phyloP scores from a whole-genome alignment of 1,140 invertebrate species.

The Palaemon carinicauda region DNA sequence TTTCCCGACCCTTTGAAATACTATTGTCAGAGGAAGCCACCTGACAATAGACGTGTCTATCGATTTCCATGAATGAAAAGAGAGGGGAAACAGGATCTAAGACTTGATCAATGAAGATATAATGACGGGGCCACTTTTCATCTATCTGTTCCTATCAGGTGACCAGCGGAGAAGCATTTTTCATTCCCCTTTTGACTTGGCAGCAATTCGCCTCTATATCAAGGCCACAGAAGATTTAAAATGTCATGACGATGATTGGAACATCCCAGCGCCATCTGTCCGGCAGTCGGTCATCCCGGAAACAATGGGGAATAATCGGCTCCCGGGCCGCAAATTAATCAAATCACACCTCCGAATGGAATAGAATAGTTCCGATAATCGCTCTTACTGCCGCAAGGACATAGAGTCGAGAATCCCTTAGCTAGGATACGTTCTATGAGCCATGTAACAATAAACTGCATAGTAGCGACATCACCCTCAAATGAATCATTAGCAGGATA shows the following conservation, averaged over 20 bases:
- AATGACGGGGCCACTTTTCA: too few relatives aligned
- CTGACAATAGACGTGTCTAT: too few relatives aligned
- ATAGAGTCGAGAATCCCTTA: neutral
- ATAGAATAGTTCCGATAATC: neutral
- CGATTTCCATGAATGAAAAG: too few relatives aligned
- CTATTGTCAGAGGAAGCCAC: too few relatives aligned
- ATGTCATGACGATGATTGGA: neutral
- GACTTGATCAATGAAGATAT: too few relatives aligned
- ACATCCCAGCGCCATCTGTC: constrained; percentile 14
- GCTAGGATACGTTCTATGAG: neutral
- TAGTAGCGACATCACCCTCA: neutral
- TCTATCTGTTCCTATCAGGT: too few relatives aligned
- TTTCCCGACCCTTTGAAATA: too few relatives aligned
- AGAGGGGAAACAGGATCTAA: too few relatives aligned
- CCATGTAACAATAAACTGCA: neutral
- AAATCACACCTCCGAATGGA: neutral
- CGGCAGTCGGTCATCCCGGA: neutral
- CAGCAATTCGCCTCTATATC: too few relatives aligned
- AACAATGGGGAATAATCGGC: constrained; percentile 9
- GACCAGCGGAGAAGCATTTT: too few relatives aligned
- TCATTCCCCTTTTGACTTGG: too few relatives aligned
- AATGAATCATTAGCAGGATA: constrained; percentile 12
- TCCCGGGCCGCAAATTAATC: neutral
- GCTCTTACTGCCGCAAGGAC: neutral
- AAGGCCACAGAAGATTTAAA: neutral